phyloP scores from a whole-genome alignment of 2,888 invertebrate genomes.

The Cosmia trapezina region DNA sequence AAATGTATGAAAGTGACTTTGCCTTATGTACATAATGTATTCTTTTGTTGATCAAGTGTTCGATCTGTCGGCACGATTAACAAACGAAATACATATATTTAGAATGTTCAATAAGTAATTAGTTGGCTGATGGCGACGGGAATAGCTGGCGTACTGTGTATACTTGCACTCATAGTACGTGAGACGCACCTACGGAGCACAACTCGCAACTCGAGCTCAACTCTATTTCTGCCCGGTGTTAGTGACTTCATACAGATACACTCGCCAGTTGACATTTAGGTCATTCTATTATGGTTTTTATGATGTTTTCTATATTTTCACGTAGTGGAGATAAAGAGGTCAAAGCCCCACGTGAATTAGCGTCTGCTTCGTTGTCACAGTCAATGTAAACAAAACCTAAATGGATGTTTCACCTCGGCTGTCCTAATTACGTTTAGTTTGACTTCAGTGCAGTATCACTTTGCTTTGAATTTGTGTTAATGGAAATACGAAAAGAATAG shows the following conservation, averaged over 20 bases:
- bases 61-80: slow-evolving; percentile 10
- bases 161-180: slow-evolving; percentile 14
- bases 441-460: slow-evolving; percentile 18
- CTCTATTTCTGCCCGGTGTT: slow-evolving; percentile 81
- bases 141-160: background rate
- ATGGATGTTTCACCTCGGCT: slow-evolving; percentile 27
- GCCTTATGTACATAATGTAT: slow-evolving; percentile 6
- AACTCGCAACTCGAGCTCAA: slow-evolving; percentile 40
- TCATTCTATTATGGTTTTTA: slow-evolving; percentile 76
- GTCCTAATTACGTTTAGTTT: slow-evolving; percentile 14
- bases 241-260: slow-evolving; percentile 81
- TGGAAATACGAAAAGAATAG: slow-evolving; percentile 22
- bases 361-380: slow-evolving; percentile 56
- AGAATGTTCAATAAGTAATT: slow-evolving; percentile 36
- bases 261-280: slow-evolving; percentile 83
- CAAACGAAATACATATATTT: slow-evolving; percentile 12
- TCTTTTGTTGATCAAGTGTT: slow-evolving; percentile 33
- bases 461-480: slow-evolving; percentile 29
- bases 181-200: slow-evolving; percentile 49
- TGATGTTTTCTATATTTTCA: slow-evolving; percentile 66
- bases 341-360: slow-evolving; percentile 57
- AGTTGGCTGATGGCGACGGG: slow-evolving; percentile 6
- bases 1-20: slow-evolving; percentile 33
- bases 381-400: slow-evolving; percentile 49
- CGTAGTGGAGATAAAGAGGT: slow-evolving; percentile 43